These are phyloP conservation scores for Trogon melanurus DNA, from an alignment of 2,113 vertebrate genomes.

Conservation along the genomic window DNA sequence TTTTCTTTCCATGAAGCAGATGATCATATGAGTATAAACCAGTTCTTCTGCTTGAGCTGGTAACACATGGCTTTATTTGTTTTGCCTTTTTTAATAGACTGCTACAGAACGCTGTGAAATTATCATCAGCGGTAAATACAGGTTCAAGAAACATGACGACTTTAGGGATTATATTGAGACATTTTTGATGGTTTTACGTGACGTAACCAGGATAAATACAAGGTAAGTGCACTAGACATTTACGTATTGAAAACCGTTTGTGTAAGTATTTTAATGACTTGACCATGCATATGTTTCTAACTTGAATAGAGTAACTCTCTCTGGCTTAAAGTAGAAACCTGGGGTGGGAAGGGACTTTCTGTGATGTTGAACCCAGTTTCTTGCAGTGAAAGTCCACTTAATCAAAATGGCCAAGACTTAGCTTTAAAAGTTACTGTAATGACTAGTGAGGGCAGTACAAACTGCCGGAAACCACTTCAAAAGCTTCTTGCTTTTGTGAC, in stretches of 20 bases:
- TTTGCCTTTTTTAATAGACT: constrained; percentile 57
- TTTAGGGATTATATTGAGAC: neutral
- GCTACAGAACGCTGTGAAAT: neutral
- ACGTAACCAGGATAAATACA: constrained; percentile 50
- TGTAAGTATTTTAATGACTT: constrained; percentile 33
- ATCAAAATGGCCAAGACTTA: neutral
- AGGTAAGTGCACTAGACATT: constrained; percentile 21
- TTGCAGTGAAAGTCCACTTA: neutral
- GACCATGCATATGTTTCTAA: neutral
- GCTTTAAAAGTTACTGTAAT: neutral
- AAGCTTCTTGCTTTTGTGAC: neutral
- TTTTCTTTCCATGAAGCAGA: constrained; percentile 50
- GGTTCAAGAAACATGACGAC: constrained; percentile 16
- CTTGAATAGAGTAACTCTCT: constrained; percentile 2
- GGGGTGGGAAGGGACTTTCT: neutral
- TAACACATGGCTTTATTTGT: constrained; percentile 44
- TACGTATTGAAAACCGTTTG: constrained; percentile 10
- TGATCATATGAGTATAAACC: constrained; percentile 18
- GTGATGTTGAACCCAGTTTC: neutral
- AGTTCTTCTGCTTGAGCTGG: constrained; percentile 44
- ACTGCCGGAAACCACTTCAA: neutral
- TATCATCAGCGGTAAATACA: neutral
- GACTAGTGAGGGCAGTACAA: neutral
- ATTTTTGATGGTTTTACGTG: constrained; percentile 46
- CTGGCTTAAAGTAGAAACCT: neutral